These are phyloP conservation scores for Halcyon senegalensis DNA, from an alignment of 2,113 vertebrate species.

Conservation along the genomic window DNA sequence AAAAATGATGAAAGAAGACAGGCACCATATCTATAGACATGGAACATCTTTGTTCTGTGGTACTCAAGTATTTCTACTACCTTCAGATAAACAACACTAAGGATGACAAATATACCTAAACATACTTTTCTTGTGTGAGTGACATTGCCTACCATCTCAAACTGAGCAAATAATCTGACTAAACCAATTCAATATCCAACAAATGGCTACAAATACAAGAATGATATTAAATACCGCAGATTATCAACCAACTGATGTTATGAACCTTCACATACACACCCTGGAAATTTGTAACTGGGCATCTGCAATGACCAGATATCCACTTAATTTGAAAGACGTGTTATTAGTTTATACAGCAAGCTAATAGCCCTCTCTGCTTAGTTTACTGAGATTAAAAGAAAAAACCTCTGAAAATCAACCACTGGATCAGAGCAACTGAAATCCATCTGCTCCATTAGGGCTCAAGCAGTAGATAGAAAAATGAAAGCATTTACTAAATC, in stretches of 20 bases:
- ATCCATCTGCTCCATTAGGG: constrained; percentile 18
- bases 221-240: neutral
- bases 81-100: neutral
- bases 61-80: neutral
- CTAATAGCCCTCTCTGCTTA: neutral
- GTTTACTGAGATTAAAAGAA: neutral
- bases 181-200: neutral
- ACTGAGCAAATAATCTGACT: neutral
- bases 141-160: neutral
- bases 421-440: neutral
- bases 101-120: neutral
- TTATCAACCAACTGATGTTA: neutral
- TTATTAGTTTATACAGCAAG: neutral
- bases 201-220: neutral
- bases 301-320: neutral
- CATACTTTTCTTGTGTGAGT: neutral
- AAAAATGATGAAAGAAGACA: neutral
- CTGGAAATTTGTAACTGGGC: neutral
- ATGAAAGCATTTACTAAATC: neutral
- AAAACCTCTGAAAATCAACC: neutral
- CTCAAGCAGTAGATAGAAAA: neutral
- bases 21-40: too few species aligned
- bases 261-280: neutral
- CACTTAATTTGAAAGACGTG: neutral
- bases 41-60: neutral